Conservation (phyloP, 1,140 invertebrate species). For the Drosophila ambigua region DNA sequence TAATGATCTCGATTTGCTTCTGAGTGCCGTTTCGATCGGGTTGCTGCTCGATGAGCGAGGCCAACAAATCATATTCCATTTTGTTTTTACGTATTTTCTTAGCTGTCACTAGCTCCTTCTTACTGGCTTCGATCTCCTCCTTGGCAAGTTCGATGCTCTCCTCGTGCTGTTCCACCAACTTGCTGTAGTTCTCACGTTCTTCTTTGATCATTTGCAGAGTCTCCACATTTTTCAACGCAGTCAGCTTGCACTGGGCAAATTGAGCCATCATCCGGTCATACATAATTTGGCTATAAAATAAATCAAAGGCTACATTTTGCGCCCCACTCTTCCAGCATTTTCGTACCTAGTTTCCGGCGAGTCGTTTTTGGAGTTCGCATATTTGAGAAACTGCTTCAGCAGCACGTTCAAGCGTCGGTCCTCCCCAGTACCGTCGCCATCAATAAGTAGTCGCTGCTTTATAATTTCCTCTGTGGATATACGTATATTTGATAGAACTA, state of each 20-base stretch:
- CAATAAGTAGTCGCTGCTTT: conserved; percentile 93
- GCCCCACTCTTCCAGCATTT: conserved; percentile 4
- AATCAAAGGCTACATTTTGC: not conserved
- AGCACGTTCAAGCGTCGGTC: conserved; percentile 94
- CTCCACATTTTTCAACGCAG: conserved; percentile 92
- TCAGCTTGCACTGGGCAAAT: conserved; percentile 94
- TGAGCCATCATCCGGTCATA: conserved; percentile 93
- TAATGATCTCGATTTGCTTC: conserved; percentile 89
- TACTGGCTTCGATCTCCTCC: conserved; percentile 89
- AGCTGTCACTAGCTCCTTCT: conserved; percentile 90
- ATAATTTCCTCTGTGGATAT: conserved; percentile 93
- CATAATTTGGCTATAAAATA: conserved; percentile 85
- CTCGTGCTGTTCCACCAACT: conserved; percentile 90
- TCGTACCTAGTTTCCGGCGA: conserved; percentile 88
- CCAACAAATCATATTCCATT: conserved; percentile 96
- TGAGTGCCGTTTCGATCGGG: conserved; percentile 94
- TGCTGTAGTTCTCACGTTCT: conserved; percentile 93
- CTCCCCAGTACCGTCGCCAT: conserved; percentile 98
- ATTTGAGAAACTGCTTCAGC: conserved; percentile 95
- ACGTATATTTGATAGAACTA: not conserved
- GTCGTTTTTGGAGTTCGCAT: conserved; percentile 90
- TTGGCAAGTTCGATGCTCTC: conserved; percentile 90
- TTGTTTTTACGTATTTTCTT: conserved; percentile 94
- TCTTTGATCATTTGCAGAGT: conserved; percentile 92
- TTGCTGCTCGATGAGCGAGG: conserved; percentile 94